These are phyloP conservation scores for Drosophila emarginata DNA, from an alignment of 2,888 invertebrate genomes.

Conservation along the genomic window DNA sequence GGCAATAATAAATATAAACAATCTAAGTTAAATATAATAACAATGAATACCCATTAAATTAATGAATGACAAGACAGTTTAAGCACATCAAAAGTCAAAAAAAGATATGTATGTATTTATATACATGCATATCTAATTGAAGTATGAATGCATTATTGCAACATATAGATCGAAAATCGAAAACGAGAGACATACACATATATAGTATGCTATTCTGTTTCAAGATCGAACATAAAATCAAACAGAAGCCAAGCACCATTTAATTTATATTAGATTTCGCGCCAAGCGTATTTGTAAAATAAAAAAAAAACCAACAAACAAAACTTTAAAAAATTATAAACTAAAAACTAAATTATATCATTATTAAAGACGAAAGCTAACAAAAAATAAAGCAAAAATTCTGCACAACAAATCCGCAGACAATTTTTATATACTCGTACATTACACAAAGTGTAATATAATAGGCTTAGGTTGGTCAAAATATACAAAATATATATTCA, in stretches of 20 bases:
- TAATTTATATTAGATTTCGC: background rate
- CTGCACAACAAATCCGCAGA: constrained; percentile 4
- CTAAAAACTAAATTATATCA: background rate
- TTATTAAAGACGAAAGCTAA: constrained; percentile 12
- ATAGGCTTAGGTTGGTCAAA: background rate
- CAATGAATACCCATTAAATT: background rate
- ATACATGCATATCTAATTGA: background rate
- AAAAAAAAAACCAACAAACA: constrained; percentile 15
- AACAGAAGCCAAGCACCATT: background rate
- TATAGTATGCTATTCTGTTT: background rate
- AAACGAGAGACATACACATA: background rate
- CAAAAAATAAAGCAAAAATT: constrained; percentile 14
- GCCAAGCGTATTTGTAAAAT: constrained; percentile 12
- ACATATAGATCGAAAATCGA: background rate
- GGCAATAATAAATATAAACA: constrained; percentile 73
- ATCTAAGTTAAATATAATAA: constrained; percentile 6
- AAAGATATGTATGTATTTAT: background rate
- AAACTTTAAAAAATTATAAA: background rate
- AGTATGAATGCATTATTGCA: background rate
- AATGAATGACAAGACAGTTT: background rate
- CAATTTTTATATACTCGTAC: constrained; percentile 9
- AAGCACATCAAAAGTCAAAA: background rate
- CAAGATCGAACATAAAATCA: background rate
- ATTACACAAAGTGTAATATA: constrained; percentile 6
- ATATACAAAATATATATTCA: background rate